Evolutionary conservation across 2,888 invertebrate species (phyloP), one percentile per base, ranked within the genome.

Genomic region (Amblyjoppa proteus): DNA sequence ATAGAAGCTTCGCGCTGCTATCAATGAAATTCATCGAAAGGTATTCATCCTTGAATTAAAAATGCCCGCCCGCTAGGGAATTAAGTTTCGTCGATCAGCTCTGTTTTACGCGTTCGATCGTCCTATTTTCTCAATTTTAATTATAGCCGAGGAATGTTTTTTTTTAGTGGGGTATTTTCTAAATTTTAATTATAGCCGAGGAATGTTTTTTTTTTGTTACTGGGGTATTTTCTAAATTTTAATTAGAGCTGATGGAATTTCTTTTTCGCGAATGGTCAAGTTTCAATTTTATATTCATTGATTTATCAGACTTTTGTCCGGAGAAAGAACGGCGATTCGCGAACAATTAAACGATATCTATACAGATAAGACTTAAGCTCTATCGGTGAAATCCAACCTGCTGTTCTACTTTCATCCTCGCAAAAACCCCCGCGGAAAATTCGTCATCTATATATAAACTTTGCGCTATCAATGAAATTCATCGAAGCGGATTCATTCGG

Each of bases 331-430:
- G 34, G 34, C 34, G 34, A 5, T 34, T 34, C 34, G 34, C 34
- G 34, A 34, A 5, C 34, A 5, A 34, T 34, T 34, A 5, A 34
- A 34, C 34, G 34, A 13, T 51, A 3, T 53, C 31, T 71, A 34
- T 16, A 41, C 9, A 41, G 7, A 2, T 11, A 41, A 41, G 41
- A 2, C 9, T 41, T 11, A 11, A 0, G 41, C 9, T 41, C 0
- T 41, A 56, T 73, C 38, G 41, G 11, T 78, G 64, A 71, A 70
- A 53, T 53, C 49, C 66, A 49, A 81, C 51, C n/a, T 38, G 71
- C 51, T 68, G 45, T 64, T 66, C 31, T 61, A 73, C 78, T 53
- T 49, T 38, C 16, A 56, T 41, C 34, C 3, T 69, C 31, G 20
- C 58, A 31, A n/a, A n/a, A n/a, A 34, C 28, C n/a, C 13, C n/a